phyloP scores from a whole-genome alignment of 2,888 invertebrate genomes.

The Dynastes hyllus region DNA sequence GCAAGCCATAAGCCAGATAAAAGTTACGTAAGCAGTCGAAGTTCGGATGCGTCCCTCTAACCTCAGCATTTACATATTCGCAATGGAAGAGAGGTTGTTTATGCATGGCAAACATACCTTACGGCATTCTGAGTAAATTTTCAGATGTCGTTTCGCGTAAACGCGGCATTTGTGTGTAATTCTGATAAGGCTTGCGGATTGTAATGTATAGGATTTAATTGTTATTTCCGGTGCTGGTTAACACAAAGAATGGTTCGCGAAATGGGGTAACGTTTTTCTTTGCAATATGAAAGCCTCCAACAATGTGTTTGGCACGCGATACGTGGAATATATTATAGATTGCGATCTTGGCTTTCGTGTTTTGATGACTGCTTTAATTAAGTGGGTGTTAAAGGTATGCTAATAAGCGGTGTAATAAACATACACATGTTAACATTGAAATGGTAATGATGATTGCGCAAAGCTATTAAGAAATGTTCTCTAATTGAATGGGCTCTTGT shows the following conservation, averaged over 20 bases:
- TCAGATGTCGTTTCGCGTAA: neutral
- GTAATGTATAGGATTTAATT: neutral
- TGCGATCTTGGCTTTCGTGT: neutral
- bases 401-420: neutral
- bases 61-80: neutral
- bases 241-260: neutral
- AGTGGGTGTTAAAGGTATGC: neutral
- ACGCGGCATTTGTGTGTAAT: neutral
- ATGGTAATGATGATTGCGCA: too few relatives aligned
- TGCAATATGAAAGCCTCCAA: neutral
- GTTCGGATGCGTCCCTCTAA: neutral
- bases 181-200: neutral
- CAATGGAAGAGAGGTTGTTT: neutral
- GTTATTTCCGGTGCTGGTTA: neutral
- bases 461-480: too few relatives aligned
- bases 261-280: conserved; percentile 1
- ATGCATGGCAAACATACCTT: neutral
- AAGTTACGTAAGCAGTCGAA: neutral
- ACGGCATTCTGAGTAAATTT: neutral
- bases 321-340: neutral
- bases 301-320: neutral
- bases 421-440: too few relatives aligned
- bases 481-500: too few relatives aligned
- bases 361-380: neutral
- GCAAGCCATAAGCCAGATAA: neutral